Percentiles rank a stretch among this genome's conserved stretches.
phyloP scores from a whole-genome alignment of 2,113 vertebrate species.

The Neoarius graeffei region DNA sequence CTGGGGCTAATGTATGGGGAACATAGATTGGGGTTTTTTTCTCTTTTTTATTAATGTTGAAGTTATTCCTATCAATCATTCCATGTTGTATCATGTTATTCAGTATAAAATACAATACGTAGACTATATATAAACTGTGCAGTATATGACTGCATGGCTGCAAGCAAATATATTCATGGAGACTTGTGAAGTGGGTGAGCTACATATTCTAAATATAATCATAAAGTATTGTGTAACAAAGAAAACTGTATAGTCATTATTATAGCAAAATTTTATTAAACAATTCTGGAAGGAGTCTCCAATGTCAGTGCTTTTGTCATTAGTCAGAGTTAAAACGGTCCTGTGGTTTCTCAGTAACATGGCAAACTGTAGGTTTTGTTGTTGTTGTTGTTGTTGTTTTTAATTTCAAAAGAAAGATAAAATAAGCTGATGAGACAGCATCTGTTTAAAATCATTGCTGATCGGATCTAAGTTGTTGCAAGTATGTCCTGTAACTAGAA shows the following conservation, averaged over 20 bases:
- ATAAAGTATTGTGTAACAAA: background rate
- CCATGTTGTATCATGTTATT: background rate
- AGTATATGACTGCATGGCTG: background rate
- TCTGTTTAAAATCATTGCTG: background rate
- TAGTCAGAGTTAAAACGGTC: background rate
- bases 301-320: background rate
- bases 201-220: no score
- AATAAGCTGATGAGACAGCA: background rate
- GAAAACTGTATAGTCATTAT: background rate
- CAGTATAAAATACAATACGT: background rate
- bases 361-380: background rate
- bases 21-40: background rate
- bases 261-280: background rate
- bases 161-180: background rate
- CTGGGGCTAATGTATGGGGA: background rate
- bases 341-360: background rate
- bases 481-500: background rate
- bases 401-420: background rate
- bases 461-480: background rate
- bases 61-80: background rate
- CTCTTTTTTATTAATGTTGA: background rate
- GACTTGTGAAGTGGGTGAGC: background rate
- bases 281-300: background rate
- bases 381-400: no score
- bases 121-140: background rate